Evolutionary conservation across 2,888 invertebrate species (phyloP), one percentile per base, ranked within the genome.

Genomic region (Leucophora obtusa): DNA sequence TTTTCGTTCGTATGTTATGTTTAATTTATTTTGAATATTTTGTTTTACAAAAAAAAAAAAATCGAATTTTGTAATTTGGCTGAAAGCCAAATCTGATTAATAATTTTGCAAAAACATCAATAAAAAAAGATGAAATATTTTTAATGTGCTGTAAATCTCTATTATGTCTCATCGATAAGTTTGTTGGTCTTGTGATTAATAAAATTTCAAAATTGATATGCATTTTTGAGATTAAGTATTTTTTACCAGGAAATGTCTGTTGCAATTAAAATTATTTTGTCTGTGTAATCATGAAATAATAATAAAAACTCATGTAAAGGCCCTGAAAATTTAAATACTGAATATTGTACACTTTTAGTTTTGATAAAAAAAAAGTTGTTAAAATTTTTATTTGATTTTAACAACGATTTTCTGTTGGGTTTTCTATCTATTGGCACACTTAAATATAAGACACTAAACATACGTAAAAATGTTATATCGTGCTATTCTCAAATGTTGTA

Each of bases 91-190:
- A 73, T 77, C 58, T 63, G n/a, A 59, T 69, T 69, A 65, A 76
- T 76, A 73, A 65, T 65, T 72, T 59, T 69, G 10, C 33, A 68
- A 71, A 50, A 58, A 6, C 28, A 15, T 14, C 51, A 28, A 70
- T 24, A 53, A 38, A 53, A 54, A 53, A 17, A 69, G 38, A 28
- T 51, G 14, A 71, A 66, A 63, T 65, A 69, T 60, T 76, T 80
- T 58, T 35, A 28, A 66, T 59, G 38, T 60, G 14, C 62, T 72
- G 65, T 70, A 81, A 81, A 81, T 69, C 59, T 73, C 43, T 81
- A 73, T 73, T 73, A 73, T 77, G 76, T 77, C 81, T 77, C 70
- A 77, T 74, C 66, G 73, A 81, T 77, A 66, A 47, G 35, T 47
- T 56, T 38, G 54, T 54, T 66, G 54, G 54, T n/a, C 53, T 35